Conservation (phyloP, 2,888 invertebrate genomes). For the Eristalinus sepulchralis region DNA sequence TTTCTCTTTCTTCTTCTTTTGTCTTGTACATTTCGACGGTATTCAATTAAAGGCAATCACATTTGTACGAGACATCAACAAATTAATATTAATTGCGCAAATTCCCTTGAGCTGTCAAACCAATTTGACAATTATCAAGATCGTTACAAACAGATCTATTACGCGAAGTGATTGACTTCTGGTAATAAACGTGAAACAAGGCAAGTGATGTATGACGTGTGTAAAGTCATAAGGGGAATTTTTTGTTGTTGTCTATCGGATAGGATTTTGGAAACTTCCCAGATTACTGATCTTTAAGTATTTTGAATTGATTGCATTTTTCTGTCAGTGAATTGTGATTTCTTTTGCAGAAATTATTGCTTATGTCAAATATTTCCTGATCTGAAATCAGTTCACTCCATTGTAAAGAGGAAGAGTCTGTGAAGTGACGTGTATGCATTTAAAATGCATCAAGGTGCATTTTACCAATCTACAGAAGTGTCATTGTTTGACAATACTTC, state of each 20-base stretch:
- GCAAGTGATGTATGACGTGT: neutral
- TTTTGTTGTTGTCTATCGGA: neutral
- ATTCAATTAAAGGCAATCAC: slow-evolving; percentile 9
- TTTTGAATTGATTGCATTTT: neutral
- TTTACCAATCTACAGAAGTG: no score
- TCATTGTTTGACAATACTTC: no score
- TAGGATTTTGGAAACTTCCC: neutral
- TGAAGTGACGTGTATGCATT: no score
- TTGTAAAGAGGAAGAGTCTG: no score
- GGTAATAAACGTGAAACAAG: neutral
- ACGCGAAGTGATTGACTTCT: neutral
- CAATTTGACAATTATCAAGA: slow-evolving; percentile 9
- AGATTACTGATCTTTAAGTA: neutral
- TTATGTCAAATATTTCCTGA: no score
- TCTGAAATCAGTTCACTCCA: no score
- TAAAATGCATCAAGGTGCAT: no score
- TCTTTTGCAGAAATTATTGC: no score
- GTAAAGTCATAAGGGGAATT: neutral
- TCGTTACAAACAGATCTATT: neutral
- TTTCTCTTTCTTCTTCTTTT: neutral
- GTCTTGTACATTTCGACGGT: neutral
- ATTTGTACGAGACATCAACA: slow-evolving; percentile 2
- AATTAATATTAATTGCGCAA: slow-evolving; percentile 25
- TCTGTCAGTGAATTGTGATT: no score
- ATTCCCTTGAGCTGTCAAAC: slow-evolving; percentile 2